These are phyloP conservation scores for Agriotes lineatus DNA, from an alignment of 2,888 invertebrate species.

Conservation along the genomic window DNA sequence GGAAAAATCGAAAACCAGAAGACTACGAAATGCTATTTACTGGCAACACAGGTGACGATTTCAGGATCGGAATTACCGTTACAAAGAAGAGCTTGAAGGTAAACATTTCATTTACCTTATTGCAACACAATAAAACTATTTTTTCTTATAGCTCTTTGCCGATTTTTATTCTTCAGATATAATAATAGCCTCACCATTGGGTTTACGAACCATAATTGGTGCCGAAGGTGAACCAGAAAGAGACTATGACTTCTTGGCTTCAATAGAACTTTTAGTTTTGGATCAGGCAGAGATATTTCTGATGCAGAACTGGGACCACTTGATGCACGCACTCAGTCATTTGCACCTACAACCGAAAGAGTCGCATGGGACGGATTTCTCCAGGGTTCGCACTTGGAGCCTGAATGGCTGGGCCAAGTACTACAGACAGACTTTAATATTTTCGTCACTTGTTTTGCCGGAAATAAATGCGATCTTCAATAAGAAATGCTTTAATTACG, in stretches of 20 bases:
- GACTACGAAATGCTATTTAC: slow-evolving; percentile 89
- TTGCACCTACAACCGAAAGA: slow-evolving; percentile 91
- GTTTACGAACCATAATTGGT: slow-evolving; percentile 89
- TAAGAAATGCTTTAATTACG: slow-evolving; percentile 85
- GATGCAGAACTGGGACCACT: slow-evolving; percentile 99
- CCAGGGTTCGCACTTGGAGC: slow-evolving; percentile 88
- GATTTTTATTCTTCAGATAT: slow-evolving; percentile 96
- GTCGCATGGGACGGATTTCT: slow-evolving; percentile 82
- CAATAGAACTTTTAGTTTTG: slow-evolving; percentile 90
- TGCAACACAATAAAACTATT: neutral
- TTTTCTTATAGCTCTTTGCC: slow-evolving; percentile 77
- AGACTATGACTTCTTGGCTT: slow-evolving; percentile 93
- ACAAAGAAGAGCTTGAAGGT: slow-evolving; percentile 94
- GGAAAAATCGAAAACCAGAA: slow-evolving; percentile 86
- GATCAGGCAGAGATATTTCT: slow-evolving; percentile 93
- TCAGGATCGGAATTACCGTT: slow-evolving; percentile 91
- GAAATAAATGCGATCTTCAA: slow-evolving; percentile 87
- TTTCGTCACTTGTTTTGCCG: slow-evolving; percentile 81
- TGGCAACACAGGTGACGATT: slow-evolving; percentile 96
- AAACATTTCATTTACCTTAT: slow-evolving; percentile 39
- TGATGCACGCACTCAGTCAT: slow-evolving; percentile 86
- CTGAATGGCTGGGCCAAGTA: slow-evolving; percentile 89
- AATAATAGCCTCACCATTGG: slow-evolving; percentile 93
- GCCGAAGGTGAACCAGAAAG: slow-evolving; percentile 86
- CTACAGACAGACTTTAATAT: slow-evolving; percentile 87